Percentiles rank a stretch among this genome's conserved stretches.
Evolutionary conservation across 1,140 invertebrate genomes (phyloP).

Genomic region (Bombus confusus): DNA sequence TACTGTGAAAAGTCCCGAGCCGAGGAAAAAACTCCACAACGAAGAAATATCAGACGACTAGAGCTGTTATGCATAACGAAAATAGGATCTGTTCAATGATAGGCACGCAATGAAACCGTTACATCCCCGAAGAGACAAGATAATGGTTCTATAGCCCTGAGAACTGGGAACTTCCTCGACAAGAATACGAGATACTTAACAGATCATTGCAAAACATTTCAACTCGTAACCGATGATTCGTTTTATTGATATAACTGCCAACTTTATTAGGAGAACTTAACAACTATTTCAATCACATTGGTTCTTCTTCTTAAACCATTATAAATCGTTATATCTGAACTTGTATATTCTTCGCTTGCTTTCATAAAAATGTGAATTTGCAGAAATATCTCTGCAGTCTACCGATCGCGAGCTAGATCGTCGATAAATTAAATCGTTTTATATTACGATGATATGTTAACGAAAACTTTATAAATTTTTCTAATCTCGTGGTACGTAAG

Average conservation of each 20-base stretch:
- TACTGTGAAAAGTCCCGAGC: neutral
- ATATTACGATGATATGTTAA: neutral
- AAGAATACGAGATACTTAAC: neutral
- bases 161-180: neutral
- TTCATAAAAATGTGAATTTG: no score
- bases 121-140: conserved; percentile 7
- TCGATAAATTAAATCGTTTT: no score
- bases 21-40: neutral
- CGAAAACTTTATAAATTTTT: neutral
- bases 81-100: neutral
- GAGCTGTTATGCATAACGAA: neutral
- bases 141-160: neutral
- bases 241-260: neutral
- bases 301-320: neutral
- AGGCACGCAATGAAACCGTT: conserved; percentile 15
- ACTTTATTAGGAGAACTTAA: neutral
- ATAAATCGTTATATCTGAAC: neutral
- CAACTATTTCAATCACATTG: neutral
- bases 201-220: neutral
- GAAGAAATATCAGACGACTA: neutral
- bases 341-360: no score
- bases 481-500: no score
- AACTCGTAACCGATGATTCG: neutral
- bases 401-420: no score
- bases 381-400: no score